These are phyloP conservation scores for Megalonaias nervosa DNA, from an alignment of 1,140 invertebrate genomes.

Conservation along the genomic window DNA sequence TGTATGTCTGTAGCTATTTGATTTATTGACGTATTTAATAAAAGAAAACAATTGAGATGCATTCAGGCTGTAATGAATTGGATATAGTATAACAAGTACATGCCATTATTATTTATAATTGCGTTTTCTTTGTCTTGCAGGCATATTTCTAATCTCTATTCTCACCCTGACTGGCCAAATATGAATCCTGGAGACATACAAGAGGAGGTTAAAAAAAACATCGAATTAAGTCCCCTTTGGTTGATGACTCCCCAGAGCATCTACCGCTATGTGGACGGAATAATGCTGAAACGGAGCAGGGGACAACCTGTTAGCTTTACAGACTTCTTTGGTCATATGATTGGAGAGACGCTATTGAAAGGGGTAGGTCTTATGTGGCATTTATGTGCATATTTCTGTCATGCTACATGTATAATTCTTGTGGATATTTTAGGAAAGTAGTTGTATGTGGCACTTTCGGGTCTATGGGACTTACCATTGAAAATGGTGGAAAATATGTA, in stretches of 20 bases:
- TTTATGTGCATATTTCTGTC: no score
- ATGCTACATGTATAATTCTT: not conserved
- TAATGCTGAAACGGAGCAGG: slow-evolving; percentile 67
- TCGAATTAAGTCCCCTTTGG: slow-evolving; percentile 68
- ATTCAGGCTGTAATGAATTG: no score
- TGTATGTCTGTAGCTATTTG: no score
- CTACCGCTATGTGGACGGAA: slow-evolving; percentile 67
- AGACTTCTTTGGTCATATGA: slow-evolving; percentile 73
- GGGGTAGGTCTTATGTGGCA: slow-evolving; percentile 58
- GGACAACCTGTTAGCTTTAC: slow-evolving; percentile 74
- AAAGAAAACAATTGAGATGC: no score
- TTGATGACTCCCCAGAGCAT: slow-evolving; percentile 63
- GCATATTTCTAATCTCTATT: slow-evolving; percentile 71
- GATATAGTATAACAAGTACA: not conserved
- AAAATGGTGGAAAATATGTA: no score
- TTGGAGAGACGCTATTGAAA: slow-evolving; percentile 72
- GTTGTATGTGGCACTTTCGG: no score
- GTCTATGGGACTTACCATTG: no score
- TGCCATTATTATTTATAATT: not conserved
- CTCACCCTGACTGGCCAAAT: slow-evolving; percentile 68
- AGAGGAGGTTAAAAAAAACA: slow-evolving; percentile 69
- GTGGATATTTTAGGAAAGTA: not conserved
- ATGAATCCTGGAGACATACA: slow-evolving; percentile 64
- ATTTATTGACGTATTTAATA: no score
- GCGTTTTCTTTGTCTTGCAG: slow-evolving; percentile 41